Evolutionary conservation across 1,140 invertebrate species (phyloP), one percentile per base, ranked within the genome.

Genomic region (Grapholita molesta): DNA sequence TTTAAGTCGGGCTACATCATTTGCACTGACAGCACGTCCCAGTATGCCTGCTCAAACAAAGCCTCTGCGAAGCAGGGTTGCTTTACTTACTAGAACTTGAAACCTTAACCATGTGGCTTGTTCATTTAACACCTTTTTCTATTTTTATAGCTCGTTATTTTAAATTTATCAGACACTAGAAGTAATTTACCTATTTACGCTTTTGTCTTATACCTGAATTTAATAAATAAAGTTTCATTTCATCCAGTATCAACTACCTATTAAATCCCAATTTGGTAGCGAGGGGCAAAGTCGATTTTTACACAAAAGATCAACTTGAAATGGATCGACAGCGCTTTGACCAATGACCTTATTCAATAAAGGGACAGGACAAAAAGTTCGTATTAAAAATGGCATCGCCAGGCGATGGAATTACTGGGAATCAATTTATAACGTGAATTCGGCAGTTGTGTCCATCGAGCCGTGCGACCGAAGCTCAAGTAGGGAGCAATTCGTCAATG

Each of bases 381-480:
- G 28, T 61, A 61, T 61, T 61, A 61, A 61, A 61, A 61, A 61
- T 61, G 55, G 55, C 55, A 57, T 24, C 24, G 12, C 25, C 42
- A 21, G 42, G 48, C 24, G 66, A 64, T 70, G 69, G 69, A 71
- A 79, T 77, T 71, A 61, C 55, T 61, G 75, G 69, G 73, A 77
- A 80, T 80, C 78, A 80, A 80, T 80, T 80, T 77, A 80, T 80
- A 75, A 80, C 73, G 71, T 69, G 67, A 69, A 78, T 78, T 78
- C 70, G 72, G 72, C 72, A 73, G 69, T 71, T 52, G 70, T 69
- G 75, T 75, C 74, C 72, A 25, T 30, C 48, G 53, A 12, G 52
- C 52, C 64, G 35, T 53, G 70, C 70, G 74, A 69, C 70, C 72
- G 48, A 64, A 33, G 57, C 70, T 71, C 57, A 68, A 76, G 68